phyloP scores from a whole-genome alignment of 1,140 invertebrate genomes.

The Saccostrea cuccullata region DNA sequence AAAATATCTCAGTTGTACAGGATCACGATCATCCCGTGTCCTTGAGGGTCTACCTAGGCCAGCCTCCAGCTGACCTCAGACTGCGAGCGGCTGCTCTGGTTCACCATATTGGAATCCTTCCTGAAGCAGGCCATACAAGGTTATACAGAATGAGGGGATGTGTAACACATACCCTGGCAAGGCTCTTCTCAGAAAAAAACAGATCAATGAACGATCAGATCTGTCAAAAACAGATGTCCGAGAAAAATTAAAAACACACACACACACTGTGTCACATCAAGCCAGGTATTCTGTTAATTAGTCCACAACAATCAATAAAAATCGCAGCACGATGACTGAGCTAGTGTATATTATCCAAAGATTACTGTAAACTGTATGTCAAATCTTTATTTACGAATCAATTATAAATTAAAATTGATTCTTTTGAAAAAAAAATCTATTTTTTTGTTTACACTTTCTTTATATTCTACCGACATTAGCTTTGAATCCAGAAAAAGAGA shows the following conservation, averaged over 20 bases:
- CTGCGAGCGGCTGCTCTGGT: background rate
- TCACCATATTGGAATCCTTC: background rate
- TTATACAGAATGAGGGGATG: background rate
- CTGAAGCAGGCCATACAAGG: background rate
- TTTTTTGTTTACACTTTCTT: too few relatives aligned
- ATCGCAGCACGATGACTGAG: too few relatives aligned
- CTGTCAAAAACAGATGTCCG: constrained; percentile 24
- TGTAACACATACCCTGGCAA: background rate
- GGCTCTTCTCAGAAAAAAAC: background rate
- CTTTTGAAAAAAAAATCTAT: too few relatives aligned
- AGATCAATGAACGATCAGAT: constrained; percentile 17
- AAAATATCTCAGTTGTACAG: background rate
- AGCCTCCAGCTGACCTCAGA: background rate
- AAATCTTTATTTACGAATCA: too few relatives aligned
- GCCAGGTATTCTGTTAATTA: background rate
- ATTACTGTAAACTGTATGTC: too few relatives aligned
- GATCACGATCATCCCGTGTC: background rate
- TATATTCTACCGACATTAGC: too few relatives aligned
- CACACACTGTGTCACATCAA: constrained; percentile 4
- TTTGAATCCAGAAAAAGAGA: too few relatives aligned
- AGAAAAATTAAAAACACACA: background rate
- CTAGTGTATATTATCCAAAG: too few relatives aligned
- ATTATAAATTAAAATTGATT: too few relatives aligned
- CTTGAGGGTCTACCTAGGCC: background rate
- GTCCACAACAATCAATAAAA: background rate